Evolutionary conservation across 2,888 invertebrate species (phyloP), one percentile per base, ranked within the genome.

Genomic region (Ethmia dodecea): DNA sequence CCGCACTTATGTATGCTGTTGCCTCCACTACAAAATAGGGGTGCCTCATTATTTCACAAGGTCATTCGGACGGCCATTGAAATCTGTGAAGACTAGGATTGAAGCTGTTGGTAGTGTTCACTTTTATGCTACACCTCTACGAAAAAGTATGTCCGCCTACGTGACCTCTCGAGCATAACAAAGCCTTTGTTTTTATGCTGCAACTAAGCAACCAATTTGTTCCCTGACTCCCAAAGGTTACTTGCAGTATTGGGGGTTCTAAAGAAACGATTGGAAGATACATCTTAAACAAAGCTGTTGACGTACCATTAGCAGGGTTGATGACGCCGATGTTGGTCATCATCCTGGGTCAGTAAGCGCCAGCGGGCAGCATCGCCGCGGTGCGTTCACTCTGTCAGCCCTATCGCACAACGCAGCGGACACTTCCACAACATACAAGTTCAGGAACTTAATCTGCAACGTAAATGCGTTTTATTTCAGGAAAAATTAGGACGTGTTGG

Each of bases 1-100:
- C 92, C 44, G 94, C 95, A 61, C 95, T 95, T 71, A 97, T 89
- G 70, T 96, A 93, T 66, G 95, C 94, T 59, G 94, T 93, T 59
- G 95, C 94, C 88, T 96, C 96, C 76, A 91, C 89, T 75, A 91
- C 86, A 78, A 89, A n/a, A n/a, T n/a, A n/a, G n/a, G n/a, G n/a
- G n/a, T n/a, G n/a, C n/a, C n/a, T n/a, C n/a, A n/a, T n/a, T n/a
- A n/a, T n/a, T n/a, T n/a, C n/a, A n/a, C n/a, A n/a, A n/a, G n/a
- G n/a, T n/a, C n/a, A n/a, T n/a, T n/a, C n/a, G n/a, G n/a, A n/a
- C n/a, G n/a, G n/a, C n/a, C n/a, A n/a, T n/a, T n/a, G n/a, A n/a
- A n/a, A n/a, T n/a, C n/a, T n/a, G n/a, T n/a, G n/a, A n/a, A n/a
- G n/a, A n/a, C n/a, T n/a, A n/a, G n/a, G n/a, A n/a, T n/a, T n/a